These are phyloP conservation scores for Vanessa tameamea DNA, from an alignment of 1,140 invertebrate genomes.

Conservation along the genomic window DNA sequence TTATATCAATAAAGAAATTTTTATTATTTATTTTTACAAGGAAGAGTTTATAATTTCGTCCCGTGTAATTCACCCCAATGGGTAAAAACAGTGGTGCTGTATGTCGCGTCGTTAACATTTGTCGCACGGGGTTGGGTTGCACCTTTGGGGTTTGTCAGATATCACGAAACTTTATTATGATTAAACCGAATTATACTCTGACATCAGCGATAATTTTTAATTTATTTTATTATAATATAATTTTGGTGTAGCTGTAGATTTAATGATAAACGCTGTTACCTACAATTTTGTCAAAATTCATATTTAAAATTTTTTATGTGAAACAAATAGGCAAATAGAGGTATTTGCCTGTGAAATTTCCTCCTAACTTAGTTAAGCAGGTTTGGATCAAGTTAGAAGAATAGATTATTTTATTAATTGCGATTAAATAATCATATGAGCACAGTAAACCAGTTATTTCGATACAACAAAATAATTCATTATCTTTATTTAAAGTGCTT, in stretches of 20 bases:
- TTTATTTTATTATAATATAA: not conserved
- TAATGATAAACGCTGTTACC: not conserved
- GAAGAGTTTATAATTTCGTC: constrained; percentile 9
- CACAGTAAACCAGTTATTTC: too few relatives aligned
- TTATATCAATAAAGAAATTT: too few relatives aligned
- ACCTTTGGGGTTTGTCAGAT: constrained; percentile 31
- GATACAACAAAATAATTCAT: too few relatives aligned
- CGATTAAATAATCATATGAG: too few relatives aligned
- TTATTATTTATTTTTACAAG: too few relatives aligned
- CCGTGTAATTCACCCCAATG: constrained; percentile 27
- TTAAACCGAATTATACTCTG: constrained; percentile 21
- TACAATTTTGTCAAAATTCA: not conserved
- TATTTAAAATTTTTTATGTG: too few relatives aligned
- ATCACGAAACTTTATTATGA: constrained; percentile 18
- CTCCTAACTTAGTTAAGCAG: too few relatives aligned
- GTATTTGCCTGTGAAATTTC: too few relatives aligned
- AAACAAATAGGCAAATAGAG: too few relatives aligned
- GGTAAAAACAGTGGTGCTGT: constrained; percentile 32
- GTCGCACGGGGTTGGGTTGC: constrained; percentile 62
- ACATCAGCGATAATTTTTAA: constrained; percentile 10
- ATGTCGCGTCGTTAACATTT: constrained; percentile 50
- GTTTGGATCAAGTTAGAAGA: too few relatives aligned
- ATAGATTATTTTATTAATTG: too few relatives aligned
- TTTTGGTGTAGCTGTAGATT: not conserved
- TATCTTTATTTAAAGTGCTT: too few relatives aligned